Percentiles rank a stretch among this genome's conserved stretches.
These are phyloP conservation scores for Pangasianodon hypophthalmus DNA, from an alignment of 2,113 vertebrate species.

Conservation along the genomic window DNA sequence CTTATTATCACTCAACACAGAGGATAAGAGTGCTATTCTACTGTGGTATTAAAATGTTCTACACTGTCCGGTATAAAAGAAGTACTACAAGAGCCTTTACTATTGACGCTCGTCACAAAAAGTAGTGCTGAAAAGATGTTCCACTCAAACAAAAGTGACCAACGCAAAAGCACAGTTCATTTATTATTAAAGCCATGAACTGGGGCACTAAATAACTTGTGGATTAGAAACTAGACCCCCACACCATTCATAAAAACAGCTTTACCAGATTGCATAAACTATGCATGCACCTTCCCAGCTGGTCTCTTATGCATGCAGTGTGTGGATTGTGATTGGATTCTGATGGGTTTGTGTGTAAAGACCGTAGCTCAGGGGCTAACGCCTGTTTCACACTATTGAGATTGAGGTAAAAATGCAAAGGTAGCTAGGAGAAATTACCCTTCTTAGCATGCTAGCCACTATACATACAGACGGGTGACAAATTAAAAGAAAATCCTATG, in stretches of 20 bases:
- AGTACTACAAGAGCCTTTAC: not conserved
- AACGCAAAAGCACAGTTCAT: slow-evolving; percentile 43
- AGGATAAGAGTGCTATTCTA: not conserved
- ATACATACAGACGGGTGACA: not conserved
- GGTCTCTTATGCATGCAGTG: slow-evolving; percentile 35
- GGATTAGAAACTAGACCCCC: slow-evolving; percentile 57
- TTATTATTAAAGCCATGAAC: slow-evolving; percentile 53
- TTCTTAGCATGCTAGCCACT: not conserved
- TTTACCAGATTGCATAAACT: slow-evolving; percentile 43
- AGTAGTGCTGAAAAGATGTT: slow-evolving; percentile 20
- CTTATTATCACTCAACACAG: not conserved
- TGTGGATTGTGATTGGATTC: slow-evolving; percentile 31
- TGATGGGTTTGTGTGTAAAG: not conserved
- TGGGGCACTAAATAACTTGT: slow-evolving; percentile 42
- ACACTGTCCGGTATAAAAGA: not conserved
- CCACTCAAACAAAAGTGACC: slow-evolving; percentile 37
- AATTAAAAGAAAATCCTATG: not conserved
- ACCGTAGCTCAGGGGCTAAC: not conserved
- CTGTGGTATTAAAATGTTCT: not conserved
- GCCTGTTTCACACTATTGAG: not conserved
- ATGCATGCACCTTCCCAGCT: slow-evolving; percentile 36
- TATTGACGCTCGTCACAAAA: not conserved
- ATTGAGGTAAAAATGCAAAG: not conserved
- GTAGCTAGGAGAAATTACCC: not conserved
- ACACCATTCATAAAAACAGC: slow-evolving; percentile 31